Evolutionary conservation across 1,140 invertebrate genomes (phyloP).

Genomic region (Berghia stephanieae): DNA sequence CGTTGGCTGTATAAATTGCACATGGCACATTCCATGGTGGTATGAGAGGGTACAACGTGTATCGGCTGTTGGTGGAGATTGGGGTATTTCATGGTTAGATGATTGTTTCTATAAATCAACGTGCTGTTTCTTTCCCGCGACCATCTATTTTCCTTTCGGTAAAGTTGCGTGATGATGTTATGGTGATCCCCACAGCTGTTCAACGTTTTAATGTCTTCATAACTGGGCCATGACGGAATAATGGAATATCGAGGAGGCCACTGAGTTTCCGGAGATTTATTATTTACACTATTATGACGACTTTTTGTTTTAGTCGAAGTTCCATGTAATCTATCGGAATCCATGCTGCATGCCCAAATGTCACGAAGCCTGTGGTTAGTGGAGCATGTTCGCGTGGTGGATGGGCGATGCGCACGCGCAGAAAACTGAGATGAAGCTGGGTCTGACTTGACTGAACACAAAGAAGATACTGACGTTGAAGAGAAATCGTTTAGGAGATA

Average conservation of each 20-base stretch:
- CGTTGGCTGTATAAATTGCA: neutral
- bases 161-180: neutral
- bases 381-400: neutral
- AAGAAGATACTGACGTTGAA: neutral
- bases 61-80: neutral
- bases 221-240: slow-evolving; percentile 3
- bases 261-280: neutral
- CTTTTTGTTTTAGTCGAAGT: neutral
- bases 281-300: neutral
- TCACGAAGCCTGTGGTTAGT: neutral
- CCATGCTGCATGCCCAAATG: neutral
- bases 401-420: neutral
- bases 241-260: neutral
- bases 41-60: neutral
- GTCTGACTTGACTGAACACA: neutral
- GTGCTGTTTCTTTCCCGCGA: neutral
- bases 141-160: neutral
- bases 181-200: neutral
- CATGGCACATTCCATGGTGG: neutral
- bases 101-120: neutral
- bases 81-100: neutral
- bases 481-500: neutral
- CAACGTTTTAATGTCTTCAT: neutral
- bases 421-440: neutral
- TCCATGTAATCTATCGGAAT: neutral